Base-by-base conservation (phyloP, 2,888 invertebrate species). In the Tipula unca region DNA sequence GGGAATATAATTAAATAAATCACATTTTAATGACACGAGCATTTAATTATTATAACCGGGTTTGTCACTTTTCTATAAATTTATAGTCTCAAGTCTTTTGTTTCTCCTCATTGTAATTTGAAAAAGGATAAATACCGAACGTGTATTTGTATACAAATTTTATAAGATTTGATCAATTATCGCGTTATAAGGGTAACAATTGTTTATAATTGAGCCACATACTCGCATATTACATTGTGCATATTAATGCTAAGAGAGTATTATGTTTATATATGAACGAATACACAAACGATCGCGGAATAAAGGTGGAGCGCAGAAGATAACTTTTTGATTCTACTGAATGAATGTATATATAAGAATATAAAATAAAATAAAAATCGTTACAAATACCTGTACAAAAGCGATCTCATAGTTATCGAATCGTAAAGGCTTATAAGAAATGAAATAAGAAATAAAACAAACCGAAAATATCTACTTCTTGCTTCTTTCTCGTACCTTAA, bases 231-330 rank as follows among this genome's bases (percentile, higher is more conserved):
- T 14, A 48, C 3, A 48, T 54, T 54, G 69, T 25, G 2, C 69
- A 25, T 13, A 20, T 10, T 32, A 6, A 32, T 32, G 6, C 32
- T 32, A 4, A 6, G 5, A 6, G 32, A 6, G 6, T 32, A 6
- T 32, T 48, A 17, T 48, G 17, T 48, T 48, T 48, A 48, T 48
- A 69, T 25, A 3, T 69, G 13, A 69, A 69, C 17, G 17, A 54
- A 54, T 20, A 54, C 17, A 17, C 17, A 54, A 54, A 54, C 25
- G 10, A 69, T 69, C 69, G 69, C 25, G 25, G 69, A 69, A 69
- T 69, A 69, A 69, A 69, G 69, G 69, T 69, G 69, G 69, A 69
- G 69, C 69, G 69, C 69, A 69, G 69, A 25, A 69, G 69, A 69
- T 69, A 69, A 69, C 69, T 20, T 69, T 25, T 69, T 25, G 69